Percentiles rank a stretch among this genome's conserved stretches.
Evolutionary conservation across 2,113 vertebrate genomes (phyloP).

Genomic region (Hemiscyllium ocellatum): DNA sequence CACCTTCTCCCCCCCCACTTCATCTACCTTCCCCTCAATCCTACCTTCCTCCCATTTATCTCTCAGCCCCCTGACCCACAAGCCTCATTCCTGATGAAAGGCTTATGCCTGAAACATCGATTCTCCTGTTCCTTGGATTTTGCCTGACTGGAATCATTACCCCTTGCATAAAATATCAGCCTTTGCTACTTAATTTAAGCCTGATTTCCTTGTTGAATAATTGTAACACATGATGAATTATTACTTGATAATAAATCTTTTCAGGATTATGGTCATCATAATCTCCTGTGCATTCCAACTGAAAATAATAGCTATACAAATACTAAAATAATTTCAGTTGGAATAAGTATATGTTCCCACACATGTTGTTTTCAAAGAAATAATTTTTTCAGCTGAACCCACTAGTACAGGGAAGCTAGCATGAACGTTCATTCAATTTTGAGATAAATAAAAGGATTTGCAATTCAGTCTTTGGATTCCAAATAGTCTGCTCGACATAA

Average conservation of each 20-base stretch:
- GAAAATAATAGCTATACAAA: neutral
- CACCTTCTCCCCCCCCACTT: too few relatives aligned
- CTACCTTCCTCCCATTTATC: too few relatives aligned
- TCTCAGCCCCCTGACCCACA: too few relatives aligned
- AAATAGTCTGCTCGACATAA: neutral
- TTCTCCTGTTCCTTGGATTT: too few relatives aligned
- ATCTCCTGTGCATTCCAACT: neutral
- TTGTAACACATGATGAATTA: neutral
- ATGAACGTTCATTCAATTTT: neutral
- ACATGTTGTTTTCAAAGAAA: neutral
- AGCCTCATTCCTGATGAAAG: too few relatives aligned
- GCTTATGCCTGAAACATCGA: too few relatives aligned
- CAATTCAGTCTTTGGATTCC: neutral
- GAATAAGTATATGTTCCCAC: neutral
- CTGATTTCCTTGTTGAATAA: neutral
- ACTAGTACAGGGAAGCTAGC: neutral
- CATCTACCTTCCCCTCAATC: too few relatives aligned
- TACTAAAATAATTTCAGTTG: neutral
- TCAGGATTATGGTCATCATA: neutral
- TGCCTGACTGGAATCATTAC: too few relatives aligned
- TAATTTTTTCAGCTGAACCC: neutral
- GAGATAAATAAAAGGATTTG: neutral
- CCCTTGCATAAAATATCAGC: too few relatives aligned
- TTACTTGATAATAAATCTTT: neutral
- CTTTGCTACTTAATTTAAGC: too few relatives aligned